Percentiles rank a stretch among this genome's conserved stretches.
Evolutionary conservation across 2,113 vertebrate species (phyloP).

Genomic region (Pseudopodoces humilis): DNA sequence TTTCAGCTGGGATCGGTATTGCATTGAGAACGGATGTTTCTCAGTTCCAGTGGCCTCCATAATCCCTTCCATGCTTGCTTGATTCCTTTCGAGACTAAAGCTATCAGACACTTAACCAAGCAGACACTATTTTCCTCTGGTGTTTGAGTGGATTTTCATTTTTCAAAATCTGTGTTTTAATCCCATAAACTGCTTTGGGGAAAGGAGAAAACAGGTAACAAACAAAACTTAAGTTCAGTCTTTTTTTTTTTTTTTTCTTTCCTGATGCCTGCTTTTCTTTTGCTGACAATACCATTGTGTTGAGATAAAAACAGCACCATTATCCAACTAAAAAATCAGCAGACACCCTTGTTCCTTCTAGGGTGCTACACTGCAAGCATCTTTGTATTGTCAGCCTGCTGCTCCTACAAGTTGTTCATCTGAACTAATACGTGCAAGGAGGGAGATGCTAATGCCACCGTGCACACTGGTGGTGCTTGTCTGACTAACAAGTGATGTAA

Average conservation of each 20-base stretch:
- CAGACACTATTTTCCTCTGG: neutral
- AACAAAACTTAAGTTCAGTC: neutral
- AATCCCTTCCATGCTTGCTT: neutral
- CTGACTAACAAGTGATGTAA: neutral
- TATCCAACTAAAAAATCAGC: neutral
- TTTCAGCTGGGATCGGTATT: neutral
- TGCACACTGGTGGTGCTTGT: neutral
- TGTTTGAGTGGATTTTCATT: neutral
- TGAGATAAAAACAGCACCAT: neutral
- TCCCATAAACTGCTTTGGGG: neutral
- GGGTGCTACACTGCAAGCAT: neutral
- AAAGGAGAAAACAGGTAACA: neutral
- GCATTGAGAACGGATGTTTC: fast-evolving
- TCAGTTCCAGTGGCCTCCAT: neutral
- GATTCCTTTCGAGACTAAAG: neutral
- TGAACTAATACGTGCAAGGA: neutral
- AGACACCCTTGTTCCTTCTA: neutral
- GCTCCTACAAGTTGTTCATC: neutral
- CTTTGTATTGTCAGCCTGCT: neutral
- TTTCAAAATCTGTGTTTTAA: neutral
- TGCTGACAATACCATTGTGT: neutral
- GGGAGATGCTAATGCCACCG: neutral
- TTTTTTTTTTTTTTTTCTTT: neutral
- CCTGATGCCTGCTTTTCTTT: neutral
- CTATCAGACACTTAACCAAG: neutral